These are phyloP conservation scores for Pseudomyrmex concolor DNA, from an alignment of 1,140 invertebrate genomes.

Conservation along the genomic window DNA sequence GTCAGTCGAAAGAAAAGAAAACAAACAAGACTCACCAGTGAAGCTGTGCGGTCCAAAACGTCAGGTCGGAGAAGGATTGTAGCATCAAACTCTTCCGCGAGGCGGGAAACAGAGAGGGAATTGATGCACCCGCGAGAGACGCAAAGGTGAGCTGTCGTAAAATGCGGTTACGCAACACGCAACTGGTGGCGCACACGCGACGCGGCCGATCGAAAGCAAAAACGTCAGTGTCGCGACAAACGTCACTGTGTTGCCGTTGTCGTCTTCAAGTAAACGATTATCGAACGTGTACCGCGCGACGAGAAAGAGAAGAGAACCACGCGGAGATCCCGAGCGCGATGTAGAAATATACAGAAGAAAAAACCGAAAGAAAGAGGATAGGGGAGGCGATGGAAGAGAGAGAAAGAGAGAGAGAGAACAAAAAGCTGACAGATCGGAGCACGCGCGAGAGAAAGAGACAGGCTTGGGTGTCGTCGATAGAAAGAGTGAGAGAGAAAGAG, in stretches of 20 bases:
- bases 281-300: conserved; percentile 28
- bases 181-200: conserved; percentile 81
- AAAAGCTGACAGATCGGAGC: conserved; percentile 5
- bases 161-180: conserved; percentile 81
- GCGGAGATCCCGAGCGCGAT: background rate
- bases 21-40: conserved; percentile 28
- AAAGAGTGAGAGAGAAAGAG: conserved; percentile 6
- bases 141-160: conserved; percentile 57
- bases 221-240: conserved; percentile 59
- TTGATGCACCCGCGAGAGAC: conserved; percentile 33
- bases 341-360: conserved; percentile 1
- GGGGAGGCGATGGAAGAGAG: background rate
- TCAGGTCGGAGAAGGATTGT: conserved; percentile 23
- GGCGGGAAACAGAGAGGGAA: background rate
- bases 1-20: background rate
- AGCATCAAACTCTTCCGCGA: conserved; percentile 7
- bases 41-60: conserved; percentile 30
- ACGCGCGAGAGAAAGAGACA: conserved; percentile 8
- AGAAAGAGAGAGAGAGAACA: conserved; percentile 17
- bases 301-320: conserved; percentile 25
- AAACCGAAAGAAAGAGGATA: background rate
- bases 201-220: conserved; percentile 65
- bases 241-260: conserved; percentile 38
- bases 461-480: background rate
- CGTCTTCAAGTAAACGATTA: conserved; percentile 31